Base-by-base conservation (phyloP, 2,113 vertebrate species). In the Eurystomus gularis region DNA sequence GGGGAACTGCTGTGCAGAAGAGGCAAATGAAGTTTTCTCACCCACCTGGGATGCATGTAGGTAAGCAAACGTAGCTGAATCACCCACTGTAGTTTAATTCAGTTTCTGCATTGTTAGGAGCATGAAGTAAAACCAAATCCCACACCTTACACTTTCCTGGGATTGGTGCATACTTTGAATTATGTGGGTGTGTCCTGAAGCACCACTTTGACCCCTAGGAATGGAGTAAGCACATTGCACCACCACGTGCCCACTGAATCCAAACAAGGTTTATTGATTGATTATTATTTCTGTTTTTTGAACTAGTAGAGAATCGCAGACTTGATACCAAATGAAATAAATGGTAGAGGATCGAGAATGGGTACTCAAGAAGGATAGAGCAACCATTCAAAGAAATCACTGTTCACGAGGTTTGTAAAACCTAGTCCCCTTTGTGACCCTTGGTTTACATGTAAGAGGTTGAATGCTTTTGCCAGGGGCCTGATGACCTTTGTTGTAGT, bases 401-500 rank as follows among this genome's bases (percentile, higher is more conserved):
- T 39, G 17, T 42, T 85, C n/a, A 64, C 0, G 6, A 8, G 51
- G 40, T 88, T 86, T 78, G 35, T 86, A 62, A 83, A 90, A 62
- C 29, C 29, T 78, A 46, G 90, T 86, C 90, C 52, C 64, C 79
- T 81, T 58, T 28, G 11, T 86, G 48, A 72, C 65, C 33, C 60
- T 55, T 65, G 54, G 33, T 73, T 77, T 92, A 57, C 26, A 66
- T 44, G 49, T 61, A 72, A 70, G 82, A 83, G 58, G 82, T 62
- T 92, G 94, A 82, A 54, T 79, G 37, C 39, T 94, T 79, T 44
- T 91, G 82, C 88, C 71, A 29, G 61, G 54, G 86, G 94, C 72
- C 83, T 61, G 68, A 61, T 88, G 92, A 86, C 92, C 88, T 89
- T 87, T 80, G 77, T 82, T 88, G 66, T 55, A 46, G 46, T 25